Conservation (phyloP, 2,888 invertebrate genomes). For the Lissocephala sabroskyi region DNA sequence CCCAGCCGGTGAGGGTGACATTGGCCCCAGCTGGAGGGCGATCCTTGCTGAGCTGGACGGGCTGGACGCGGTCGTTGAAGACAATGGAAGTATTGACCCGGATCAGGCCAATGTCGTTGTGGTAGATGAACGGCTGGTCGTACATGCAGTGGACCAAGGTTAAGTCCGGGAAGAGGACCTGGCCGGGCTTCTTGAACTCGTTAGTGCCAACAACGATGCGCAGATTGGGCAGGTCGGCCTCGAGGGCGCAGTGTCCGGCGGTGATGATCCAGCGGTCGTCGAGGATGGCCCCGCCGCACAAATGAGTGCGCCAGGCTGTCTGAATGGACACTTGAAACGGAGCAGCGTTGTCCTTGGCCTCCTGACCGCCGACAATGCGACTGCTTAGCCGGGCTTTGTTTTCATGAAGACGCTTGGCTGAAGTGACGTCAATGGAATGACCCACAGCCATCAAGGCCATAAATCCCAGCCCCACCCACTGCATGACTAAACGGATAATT, state of each 20-base stretch:
- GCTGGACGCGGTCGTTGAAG: conserved; percentile 74
- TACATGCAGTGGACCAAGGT: conserved; percentile 47
- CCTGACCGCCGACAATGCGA: conserved; percentile 57
- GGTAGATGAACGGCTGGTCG: conserved; percentile 44
- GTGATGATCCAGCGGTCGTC: conserved; percentile 55
- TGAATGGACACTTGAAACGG: conserved; percentile 69
- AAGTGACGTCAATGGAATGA: conserved; percentile 47
- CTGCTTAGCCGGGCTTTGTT: conserved; percentile 18
- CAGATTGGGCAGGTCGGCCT: conserved; percentile 31
- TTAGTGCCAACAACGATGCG: conserved; percentile 57
- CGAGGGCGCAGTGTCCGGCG: conserved; percentile 61
- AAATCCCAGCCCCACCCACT: background rate
- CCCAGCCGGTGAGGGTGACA: conserved; percentile 77
- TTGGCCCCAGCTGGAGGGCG: conserved; percentile 71
- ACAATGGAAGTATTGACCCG: conserved; percentile 75
- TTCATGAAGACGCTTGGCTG: conserved; percentile 38
- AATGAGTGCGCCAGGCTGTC: conserved; percentile 35
- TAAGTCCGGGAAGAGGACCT: conserved; percentile 28
- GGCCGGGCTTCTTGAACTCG: conserved; percentile 38
- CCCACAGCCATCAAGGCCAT: too few relatives aligned
- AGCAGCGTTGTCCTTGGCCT: conserved; percentile 48
- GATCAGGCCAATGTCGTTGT: conserved; percentile 80
- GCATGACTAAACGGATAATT: too few relatives aligned
- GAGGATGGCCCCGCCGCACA: conserved; percentile 66
- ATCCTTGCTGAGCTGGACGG: conserved; percentile 71